Evolutionary conservation across 1,140 invertebrate genomes (phyloP).

Genomic region (Orussus abietinus): DNA sequence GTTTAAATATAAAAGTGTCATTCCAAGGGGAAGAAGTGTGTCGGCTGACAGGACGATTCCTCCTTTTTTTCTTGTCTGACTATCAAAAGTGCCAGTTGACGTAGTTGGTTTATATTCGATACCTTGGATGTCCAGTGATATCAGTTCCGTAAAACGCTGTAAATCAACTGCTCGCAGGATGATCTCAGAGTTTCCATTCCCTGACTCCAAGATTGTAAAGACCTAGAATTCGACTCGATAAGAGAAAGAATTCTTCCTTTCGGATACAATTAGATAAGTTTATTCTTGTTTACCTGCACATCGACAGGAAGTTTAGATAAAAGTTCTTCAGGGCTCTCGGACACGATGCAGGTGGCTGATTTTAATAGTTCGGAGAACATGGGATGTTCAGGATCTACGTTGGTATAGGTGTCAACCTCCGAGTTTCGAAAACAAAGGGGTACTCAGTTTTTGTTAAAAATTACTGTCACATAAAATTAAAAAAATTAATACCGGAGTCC

Average conservation of each 20-base stretch:
- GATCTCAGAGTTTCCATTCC: constrained; percentile 40
- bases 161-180: constrained; percentile 53
- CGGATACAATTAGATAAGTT: constrained; percentile 4
- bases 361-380: constrained; percentile 45
- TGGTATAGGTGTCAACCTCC: too few relatives aligned
- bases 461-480: constrained; percentile 5
- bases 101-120: constrained; percentile 39
- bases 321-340: constrained; percentile 47
- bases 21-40: constrained; percentile 34
- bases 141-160: constrained; percentile 53
- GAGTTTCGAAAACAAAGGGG: constrained; percentile 12
- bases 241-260: too few relatives aligned
- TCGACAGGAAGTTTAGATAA: constrained; percentile 53
- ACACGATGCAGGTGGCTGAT: constrained; percentile 58
- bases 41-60: constrained; percentile 39
- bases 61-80: constrained; percentile 16
- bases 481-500: not conserved
- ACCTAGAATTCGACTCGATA: constrained; percentile 45
- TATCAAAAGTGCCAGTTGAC: too few relatives aligned
- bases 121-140: constrained; percentile 62
- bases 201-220: constrained; percentile 54
- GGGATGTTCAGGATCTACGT: constrained; percentile 19
- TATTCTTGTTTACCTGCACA: constrained; percentile 54
- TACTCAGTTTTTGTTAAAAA: constrained; percentile 12
- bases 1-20: constrained; percentile 40